Evolutionary conservation across 2,113 vertebrate species (phyloP).

Genomic region (Corythornis vintsioides): DNA sequence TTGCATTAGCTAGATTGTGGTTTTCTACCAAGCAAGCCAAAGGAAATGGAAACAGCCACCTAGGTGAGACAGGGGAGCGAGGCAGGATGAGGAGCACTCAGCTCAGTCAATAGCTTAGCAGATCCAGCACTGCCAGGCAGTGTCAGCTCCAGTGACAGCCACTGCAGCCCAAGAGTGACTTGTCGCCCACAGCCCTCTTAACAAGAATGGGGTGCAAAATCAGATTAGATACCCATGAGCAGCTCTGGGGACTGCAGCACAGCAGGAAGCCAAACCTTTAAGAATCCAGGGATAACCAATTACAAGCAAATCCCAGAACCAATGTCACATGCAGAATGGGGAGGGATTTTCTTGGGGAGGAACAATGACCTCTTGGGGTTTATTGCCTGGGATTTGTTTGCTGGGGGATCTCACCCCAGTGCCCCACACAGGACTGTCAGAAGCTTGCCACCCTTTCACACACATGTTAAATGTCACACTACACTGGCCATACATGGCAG

Average conservation of each 20-base stretch:
- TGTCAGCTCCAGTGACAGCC: not conserved
- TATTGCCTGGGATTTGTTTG: not conserved
- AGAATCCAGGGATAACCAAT: not conserved
- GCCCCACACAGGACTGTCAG: not conserved
- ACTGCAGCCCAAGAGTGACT: not conserved
- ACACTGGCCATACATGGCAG: not conserved
- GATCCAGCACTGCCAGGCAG: not conserved
- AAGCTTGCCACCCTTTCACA: not conserved
- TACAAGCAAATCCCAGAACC: not conserved
- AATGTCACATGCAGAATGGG: not conserved
- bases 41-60: not conserved
- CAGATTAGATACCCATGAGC: not conserved
- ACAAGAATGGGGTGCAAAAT: fast-evolving
- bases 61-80: fast-evolving
- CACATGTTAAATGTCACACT: not conserved
- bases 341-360: not conserved
- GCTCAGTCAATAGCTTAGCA: fast-evolving
- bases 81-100: not conserved
- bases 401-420: not conserved
- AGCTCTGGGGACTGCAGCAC: not conserved
- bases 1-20: not conserved
- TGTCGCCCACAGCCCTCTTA: not conserved
- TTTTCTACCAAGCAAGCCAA: not conserved
- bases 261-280: not conserved
- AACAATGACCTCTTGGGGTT: fast-evolving